Conservation (phyloP, 2,888 invertebrate species). For the Labia minor region DNA sequence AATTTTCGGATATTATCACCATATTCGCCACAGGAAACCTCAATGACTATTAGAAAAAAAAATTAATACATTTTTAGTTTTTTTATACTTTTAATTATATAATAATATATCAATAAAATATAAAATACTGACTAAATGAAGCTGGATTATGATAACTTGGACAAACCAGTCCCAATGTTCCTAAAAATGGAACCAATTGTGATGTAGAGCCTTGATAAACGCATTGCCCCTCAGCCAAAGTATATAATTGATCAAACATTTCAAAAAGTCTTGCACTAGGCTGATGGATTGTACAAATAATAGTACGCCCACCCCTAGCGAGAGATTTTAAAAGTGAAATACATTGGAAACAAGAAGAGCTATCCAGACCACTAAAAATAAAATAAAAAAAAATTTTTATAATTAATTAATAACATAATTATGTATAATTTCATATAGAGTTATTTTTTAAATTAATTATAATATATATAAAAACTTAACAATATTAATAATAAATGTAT, state of each 20-base stretch:
- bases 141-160: slow-evolving; percentile 96
- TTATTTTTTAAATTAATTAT: too few species aligned
- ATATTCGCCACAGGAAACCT: slow-evolving; percentile 93
- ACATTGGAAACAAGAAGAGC: slow-evolving; percentile 90
- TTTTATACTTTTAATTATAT: too few species aligned
- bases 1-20: slow-evolving; percentile 78
- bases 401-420: too few species aligned
- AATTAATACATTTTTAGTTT: slow-evolving; percentile 16
- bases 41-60: slow-evolving; percentile 44
- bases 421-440: too few species aligned
- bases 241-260: slow-evolving; percentile 92
- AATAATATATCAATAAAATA: neutral
- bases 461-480: too few species aligned
- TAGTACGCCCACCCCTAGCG: slow-evolving; percentile 82
- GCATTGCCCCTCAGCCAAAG: slow-evolving; percentile 86
- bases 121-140: slow-evolving; percentile 57
- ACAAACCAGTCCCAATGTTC: slow-evolving; percentile 72
- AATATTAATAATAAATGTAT: too few species aligned
- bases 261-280: slow-evolving; percentile 93
- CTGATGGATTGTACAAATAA: slow-evolving; percentile 93
- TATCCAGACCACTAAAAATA: slow-evolving; percentile 71
- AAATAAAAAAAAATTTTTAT: slow-evolving; percentile 17
- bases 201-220: slow-evolving; percentile 86
- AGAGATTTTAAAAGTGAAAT: slow-evolving; percentile 78
- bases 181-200: slow-evolving; percentile 71